These are phyloP conservation scores for Rutpela maculata DNA, from an alignment of 2,888 invertebrate species.

Conservation along the genomic window DNA sequence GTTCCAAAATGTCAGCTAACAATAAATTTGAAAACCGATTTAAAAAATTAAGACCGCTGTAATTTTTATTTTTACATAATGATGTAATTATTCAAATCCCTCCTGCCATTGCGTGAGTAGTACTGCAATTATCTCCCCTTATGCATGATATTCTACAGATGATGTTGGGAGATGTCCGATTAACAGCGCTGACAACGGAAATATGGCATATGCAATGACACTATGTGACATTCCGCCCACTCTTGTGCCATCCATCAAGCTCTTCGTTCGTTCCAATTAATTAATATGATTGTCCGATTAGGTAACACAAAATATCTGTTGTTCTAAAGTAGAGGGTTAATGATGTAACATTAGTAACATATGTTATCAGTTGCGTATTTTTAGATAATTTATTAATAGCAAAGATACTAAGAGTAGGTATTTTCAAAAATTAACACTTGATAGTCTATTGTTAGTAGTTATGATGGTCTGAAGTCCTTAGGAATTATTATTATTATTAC, in stretches of 20 bases:
- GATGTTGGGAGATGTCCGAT: background rate
- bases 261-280: conserved; percentile 28
- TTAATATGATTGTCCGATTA: background rate
- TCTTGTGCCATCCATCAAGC: conserved; percentile 45
- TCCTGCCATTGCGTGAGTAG: background rate
- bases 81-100: background rate
- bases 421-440: too few relatives aligned
- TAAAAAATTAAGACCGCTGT: too few relatives aligned
- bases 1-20: too few relatives aligned
- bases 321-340: background rate
- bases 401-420: too few relatives aligned
- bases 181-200: conserved; percentile 18
- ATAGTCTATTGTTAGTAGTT: too few relatives aligned
- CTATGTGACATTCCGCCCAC: conserved; percentile 47
- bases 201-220: conserved; percentile 13
- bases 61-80: too few relatives aligned
- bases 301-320: conserved; percentile 1
- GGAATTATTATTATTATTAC: too few relatives aligned
- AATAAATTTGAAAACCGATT: too few relatives aligned
- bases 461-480: too few relatives aligned
- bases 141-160: background rate
- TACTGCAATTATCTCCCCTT: background rate
- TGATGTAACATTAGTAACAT: background rate
- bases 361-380: background rate
- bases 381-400: background rate